Percentiles rank a stretch among this genome's conserved stretches.
phyloP scores from a whole-genome alignment of 2,888 invertebrate species.

The Scaptomyza tumidula region DNA sequence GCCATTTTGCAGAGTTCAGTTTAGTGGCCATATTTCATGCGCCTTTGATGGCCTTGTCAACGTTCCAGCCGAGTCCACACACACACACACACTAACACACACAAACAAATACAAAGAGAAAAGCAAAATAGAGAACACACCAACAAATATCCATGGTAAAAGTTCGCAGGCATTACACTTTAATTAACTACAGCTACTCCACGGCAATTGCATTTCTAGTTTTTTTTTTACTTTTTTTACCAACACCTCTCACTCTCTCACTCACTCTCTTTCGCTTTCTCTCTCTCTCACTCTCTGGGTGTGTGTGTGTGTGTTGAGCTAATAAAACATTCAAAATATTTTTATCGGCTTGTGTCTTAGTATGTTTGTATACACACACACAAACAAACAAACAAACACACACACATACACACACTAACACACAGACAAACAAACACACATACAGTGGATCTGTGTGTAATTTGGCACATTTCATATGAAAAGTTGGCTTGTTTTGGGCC shows the following conservation, averaged over 20 bases:
- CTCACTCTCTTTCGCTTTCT: neutral
- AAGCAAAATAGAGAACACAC: neutral
- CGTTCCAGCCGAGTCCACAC: slow-evolving; percentile 23
- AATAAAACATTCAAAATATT: slow-evolving; percentile 68
- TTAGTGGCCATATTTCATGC: slow-evolving; percentile 59
- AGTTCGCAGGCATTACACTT: slow-evolving; percentile 47
- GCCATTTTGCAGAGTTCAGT: slow-evolving; percentile 49
- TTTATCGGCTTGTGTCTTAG: slow-evolving; percentile 53
- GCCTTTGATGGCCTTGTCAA: slow-evolving; percentile 63
- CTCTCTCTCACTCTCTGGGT: neutral
- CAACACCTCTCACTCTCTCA: neutral
- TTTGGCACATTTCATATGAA: slow-evolving; percentile 69
- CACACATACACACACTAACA: no score
- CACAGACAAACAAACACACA: neutral
- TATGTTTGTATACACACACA: slow-evolving; percentile 5
- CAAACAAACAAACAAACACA: neutral
- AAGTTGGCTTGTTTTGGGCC: slow-evolving; percentile 46
- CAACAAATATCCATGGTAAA: neutral
- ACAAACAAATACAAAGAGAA: neutral
- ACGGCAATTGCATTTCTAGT: slow-evolving; percentile 51
- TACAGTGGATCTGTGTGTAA: slow-evolving; percentile 31
- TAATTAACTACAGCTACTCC: slow-evolving; percentile 57
- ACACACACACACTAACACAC: neutral
- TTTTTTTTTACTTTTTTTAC: slow-evolving; percentile 4
- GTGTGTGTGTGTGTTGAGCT: slow-evolving; percentile 32